phyloP scores from a whole-genome alignment of 2,888 invertebrate genomes.

The Acanthosepion esculentum region DNA sequence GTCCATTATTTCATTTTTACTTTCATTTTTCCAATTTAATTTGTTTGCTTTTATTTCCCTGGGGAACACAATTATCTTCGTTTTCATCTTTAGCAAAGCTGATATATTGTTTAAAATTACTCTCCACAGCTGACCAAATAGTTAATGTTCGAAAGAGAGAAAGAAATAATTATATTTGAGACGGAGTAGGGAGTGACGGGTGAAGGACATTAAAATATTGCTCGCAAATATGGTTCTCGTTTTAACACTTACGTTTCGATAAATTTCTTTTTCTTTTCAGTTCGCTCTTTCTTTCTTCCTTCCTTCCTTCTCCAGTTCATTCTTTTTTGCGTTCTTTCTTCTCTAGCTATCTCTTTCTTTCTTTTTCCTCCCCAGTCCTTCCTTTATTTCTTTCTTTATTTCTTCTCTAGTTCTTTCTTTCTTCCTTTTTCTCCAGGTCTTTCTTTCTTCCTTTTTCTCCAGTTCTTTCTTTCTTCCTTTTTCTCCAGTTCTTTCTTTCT shows the following conservation, averaged over 20 bases:
- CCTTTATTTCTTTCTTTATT: no score
- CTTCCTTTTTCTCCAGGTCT: no score
- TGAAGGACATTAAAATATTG: background rate
- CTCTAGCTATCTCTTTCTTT: no score
- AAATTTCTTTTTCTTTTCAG: background rate
- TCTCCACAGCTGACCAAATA: background rate
- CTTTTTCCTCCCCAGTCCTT: no score
- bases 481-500: background rate
- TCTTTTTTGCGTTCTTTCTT: background rate
- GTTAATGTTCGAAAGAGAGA: background rate
- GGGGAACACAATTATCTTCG: background rate
- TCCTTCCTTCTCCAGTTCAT: background rate
- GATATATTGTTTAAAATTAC: slow-evolving; percentile 33
- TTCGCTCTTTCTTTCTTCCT: background rate
- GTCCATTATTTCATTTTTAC: slow-evolving; percentile 33
- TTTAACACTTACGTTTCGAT: background rate
- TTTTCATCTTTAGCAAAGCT: slow-evolving; percentile 11
- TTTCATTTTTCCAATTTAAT: background rate
- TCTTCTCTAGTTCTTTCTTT: background rate
- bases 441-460: no score
- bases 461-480: background rate
- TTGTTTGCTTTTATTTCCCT: background rate
- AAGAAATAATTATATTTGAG: background rate
- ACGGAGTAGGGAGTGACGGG: background rate
- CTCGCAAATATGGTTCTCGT: background rate